Evolutionary conservation across 1,140 invertebrate genomes (phyloP).

Genomic region (Drosophila sproati): DNA sequence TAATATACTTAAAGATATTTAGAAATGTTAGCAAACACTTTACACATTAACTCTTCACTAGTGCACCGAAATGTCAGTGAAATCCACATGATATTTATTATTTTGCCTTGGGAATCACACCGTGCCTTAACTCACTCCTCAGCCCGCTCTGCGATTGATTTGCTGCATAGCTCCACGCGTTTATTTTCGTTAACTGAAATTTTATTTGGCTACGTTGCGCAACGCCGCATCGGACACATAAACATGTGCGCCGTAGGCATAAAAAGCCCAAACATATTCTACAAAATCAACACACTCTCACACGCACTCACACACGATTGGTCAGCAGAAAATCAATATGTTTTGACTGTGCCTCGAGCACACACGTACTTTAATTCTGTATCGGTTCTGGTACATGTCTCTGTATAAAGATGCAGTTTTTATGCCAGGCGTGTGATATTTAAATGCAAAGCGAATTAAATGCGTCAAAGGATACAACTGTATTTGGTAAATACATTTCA

Average conservation of each 20-base stretch:
- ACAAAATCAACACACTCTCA: conserved; percentile 15
- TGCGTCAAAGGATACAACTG: neutral
- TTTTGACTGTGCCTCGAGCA: conserved; percentile 41
- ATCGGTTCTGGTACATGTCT: neutral
- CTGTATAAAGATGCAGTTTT: neutral
- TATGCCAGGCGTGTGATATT: neutral
- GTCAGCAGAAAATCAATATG: conserved; percentile 62
- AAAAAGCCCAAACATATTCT: conserved; percentile 43
- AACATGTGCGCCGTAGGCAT: conserved; percentile 58
- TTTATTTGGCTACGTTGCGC: conserved; percentile 67
- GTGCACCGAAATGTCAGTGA: conserved; percentile 16
- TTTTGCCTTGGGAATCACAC: conserved; percentile 36
- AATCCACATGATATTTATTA: conserved; percentile 69
- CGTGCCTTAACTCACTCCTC: neutral
- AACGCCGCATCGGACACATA: conserved; percentile 46
- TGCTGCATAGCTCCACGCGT: conserved; percentile 50
- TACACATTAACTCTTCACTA: too few relatives aligned
- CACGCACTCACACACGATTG: conserved; percentile 21
- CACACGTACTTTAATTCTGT: neutral
- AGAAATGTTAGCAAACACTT: too few relatives aligned
- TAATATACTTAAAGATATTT: too few relatives aligned
- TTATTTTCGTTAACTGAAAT: conserved; percentile 65
- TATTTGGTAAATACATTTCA: too few relatives aligned
- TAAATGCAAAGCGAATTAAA: conserved; percentile 3
- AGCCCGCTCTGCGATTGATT: neutral